Evolutionary conservation across 2,888 invertebrate genomes (phyloP).

Genomic region (Zelleria hepariella): DNA sequence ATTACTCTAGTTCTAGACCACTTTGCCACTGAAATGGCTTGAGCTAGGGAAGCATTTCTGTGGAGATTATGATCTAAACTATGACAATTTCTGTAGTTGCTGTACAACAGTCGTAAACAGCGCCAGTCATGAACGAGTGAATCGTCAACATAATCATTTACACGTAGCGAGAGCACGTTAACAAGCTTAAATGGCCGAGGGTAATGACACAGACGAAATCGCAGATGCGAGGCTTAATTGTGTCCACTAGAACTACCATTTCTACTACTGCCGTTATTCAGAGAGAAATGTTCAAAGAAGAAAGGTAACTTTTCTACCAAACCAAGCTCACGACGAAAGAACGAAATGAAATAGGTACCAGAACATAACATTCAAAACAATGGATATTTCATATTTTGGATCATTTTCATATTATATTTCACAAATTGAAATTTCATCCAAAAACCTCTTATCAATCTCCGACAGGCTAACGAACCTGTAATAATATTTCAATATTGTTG

Average conservation of each 20-base stretch:
- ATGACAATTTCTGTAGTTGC: conserved; percentile 24
- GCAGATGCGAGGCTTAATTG: conserved; percentile 61
- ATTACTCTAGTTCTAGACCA: background rate
- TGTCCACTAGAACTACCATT: conserved; percentile 18
- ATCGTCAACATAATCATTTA: conserved; percentile 45
- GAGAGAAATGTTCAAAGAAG: background rate
- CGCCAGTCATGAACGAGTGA: conserved; percentile 48
- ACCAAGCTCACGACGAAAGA: background rate
- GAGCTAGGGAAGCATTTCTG: background rate
- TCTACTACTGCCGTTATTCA: background rate
- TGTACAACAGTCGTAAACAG: conserved; percentile 37
- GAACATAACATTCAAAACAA: background rate
- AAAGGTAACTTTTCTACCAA: background rate
- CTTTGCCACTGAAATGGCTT: background rate
- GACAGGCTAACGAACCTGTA: background rate
- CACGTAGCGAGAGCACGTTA: conserved; percentile 45
- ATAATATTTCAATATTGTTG: background rate
- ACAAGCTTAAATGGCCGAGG: conserved; percentile 62
- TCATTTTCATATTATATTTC: no score
- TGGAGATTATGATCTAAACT: conserved; percentile 16
- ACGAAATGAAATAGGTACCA: background rate
- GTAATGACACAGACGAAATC: conserved; percentile 48
- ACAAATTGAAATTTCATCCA: background rate
- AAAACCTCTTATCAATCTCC: background rate
- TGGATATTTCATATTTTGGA: no score